Percentiles rank a stretch among this genome's conserved stretches.
Conservation (phyloP, 1,140 invertebrate genomes). For the Sinella curviseta region DNA sequence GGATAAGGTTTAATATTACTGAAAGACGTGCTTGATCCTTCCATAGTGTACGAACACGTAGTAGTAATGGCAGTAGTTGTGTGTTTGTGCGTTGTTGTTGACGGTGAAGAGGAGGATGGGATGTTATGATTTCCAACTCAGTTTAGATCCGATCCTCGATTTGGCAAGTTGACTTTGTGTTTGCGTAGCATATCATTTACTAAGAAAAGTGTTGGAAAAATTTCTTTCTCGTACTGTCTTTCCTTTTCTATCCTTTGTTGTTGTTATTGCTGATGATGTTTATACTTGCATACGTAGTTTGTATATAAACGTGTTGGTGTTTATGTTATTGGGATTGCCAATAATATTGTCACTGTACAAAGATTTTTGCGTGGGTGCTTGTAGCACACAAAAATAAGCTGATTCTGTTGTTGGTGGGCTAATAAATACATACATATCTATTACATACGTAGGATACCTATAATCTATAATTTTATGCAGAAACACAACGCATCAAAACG, state of each 20-base stretch:
- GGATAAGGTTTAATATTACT: too few relatives aligned
- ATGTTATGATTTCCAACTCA: conserved; percentile 18
- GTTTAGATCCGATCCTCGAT: conserved; percentile 10
- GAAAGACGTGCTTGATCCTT: too few relatives aligned
- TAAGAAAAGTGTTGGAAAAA: background rate
- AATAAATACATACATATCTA: background rate
- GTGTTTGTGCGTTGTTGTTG: too few relatives aligned
- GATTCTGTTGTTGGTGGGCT: background rate
- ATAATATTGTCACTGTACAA: background rate
- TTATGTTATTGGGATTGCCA: background rate
- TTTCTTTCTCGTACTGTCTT: background rate
- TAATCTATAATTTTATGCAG: background rate
- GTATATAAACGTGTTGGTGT: background rate
- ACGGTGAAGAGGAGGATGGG: background rate
- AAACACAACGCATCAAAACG: background rate
- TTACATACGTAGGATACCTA: background rate
- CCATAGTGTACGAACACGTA: background rate
- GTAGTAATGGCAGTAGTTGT: background rate
- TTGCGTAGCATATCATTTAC: background rate
- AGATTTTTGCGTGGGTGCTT: too few relatives aligned
- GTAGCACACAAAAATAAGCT: background rate
- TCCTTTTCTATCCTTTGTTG: background rate
- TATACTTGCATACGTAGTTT: too few relatives aligned
- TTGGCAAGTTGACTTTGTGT: conserved; percentile 9
- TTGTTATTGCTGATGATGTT: background rate